Evolutionary conservation across 2,888 invertebrate species (phyloP), one percentile per base, ranked within the genome.

Genomic region (Ormyrus pomaceus): DNA sequence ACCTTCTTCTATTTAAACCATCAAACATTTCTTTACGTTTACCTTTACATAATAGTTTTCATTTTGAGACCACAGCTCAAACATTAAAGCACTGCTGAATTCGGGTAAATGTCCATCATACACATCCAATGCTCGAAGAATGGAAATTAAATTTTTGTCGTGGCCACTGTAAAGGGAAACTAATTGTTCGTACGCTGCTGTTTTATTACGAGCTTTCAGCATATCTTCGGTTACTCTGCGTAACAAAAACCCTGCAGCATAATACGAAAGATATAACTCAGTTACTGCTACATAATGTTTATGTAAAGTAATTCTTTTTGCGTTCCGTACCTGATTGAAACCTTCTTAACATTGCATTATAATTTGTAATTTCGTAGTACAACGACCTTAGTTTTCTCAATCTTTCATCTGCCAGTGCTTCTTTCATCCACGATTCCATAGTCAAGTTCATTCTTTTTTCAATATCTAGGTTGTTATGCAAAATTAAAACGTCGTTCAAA

Each of bases 171-270:
- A 89, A 7, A 89, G 76, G 66, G 85, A 84, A 2, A 87, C 80
- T 72, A 87, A 89, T 9, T 91, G 89, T 53, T 88, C 90, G 6
- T 90, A 88, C 0, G 82, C 83, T 87, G 62, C 80, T 78, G 1
- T 88, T 71, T 88, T 91, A 0, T 86, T 85, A 11, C 85, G 84
- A 7, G 84, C 84, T 8, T 86, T 87, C 4, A 78, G 6, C 78
- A 84, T 83, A n/a, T 84, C 79, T 34, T 82, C 73, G 9, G 51
- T 81, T 45, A 83, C 65, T 61, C 65, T 34, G 46, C 74, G 69
- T 0, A 81, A 2, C 34, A 80, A 53, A 13, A 78, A 74, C 34
- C 86, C 86, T 86, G 34, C 34, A 34, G 34, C 34, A 34, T 34
- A 34, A 34, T 34, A 4, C 4, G 34, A 34, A 2, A 34, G 34